Evolutionary conservation across 1,140 invertebrate genomes (phyloP).

Genomic region (Drosophila pachea): DNA sequence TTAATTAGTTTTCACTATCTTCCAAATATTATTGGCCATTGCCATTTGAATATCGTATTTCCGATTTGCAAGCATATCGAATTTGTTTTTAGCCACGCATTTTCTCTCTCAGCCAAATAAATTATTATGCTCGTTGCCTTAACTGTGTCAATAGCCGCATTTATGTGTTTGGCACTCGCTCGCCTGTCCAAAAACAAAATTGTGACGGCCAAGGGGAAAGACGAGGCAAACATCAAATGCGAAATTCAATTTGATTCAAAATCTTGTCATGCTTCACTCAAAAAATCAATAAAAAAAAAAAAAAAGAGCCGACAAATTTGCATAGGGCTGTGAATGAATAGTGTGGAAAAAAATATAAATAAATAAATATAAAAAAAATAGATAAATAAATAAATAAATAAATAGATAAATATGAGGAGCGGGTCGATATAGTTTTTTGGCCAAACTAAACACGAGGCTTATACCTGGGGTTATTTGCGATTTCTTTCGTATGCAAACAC

Average conservation of each 20-base stretch:
- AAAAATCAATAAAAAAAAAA: conserved; percentile 51
- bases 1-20: conserved; percentile 7
- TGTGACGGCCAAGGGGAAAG: no score
- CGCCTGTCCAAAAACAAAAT: conserved; percentile 10
- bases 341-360: background rate
- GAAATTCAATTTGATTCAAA: conserved; percentile 71
- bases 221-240: conserved; percentile 11
- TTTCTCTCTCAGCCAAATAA: conserved; percentile 51
- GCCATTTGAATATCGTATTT: conserved; percentile 11
- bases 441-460: conserved; percentile 10
- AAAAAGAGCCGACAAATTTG: conserved; percentile 46
- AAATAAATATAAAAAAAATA: conserved; percentile 15
- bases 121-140: conserved; percentile 52
- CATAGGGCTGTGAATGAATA: conserved; percentile 65
- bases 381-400: background rate
- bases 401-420: conserved; percentile 20
- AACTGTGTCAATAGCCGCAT: conserved; percentile 73
- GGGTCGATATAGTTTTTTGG: conserved; percentile 47
- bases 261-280: conserved; percentile 73
- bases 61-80: conserved; percentile 6
- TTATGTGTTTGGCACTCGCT: conserved; percentile 61
- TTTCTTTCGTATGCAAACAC: conserved; percentile 58
- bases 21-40: conserved; percentile 11
- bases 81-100: conserved; percentile 15
- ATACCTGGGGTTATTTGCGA: conserved; percentile 53